phyloP scores from a whole-genome alignment of 2,113 vertebrate genomes.

The Dromiciops gliroides region DNA sequence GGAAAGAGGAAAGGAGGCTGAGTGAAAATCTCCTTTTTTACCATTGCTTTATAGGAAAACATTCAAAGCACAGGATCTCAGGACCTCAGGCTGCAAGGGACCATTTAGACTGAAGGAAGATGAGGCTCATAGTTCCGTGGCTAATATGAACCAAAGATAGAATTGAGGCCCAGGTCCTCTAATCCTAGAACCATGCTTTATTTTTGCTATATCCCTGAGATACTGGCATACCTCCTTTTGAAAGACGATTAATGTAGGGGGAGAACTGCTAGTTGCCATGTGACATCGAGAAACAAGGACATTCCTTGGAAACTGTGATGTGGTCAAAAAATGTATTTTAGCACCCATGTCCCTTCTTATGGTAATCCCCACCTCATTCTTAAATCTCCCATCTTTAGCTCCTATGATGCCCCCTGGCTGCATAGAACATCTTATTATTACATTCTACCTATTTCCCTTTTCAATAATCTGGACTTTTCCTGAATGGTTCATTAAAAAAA shows the following conservation, averaged over 20 bases:
- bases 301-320: neutral
- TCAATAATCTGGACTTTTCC: neutral
- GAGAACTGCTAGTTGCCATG: neutral
- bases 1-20: constrained; percentile 3
- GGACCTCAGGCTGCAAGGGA: neutral
- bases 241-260: neutral
- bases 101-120: neutral
- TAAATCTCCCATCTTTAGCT: neutral
- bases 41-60: neutral
- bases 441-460: neutral
- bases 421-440: neutral
- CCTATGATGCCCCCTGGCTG: neutral
- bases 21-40: neutral
- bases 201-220: neutral
- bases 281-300: neutral
- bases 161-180: neutral
- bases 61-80: accelerated
- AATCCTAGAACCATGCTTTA: neutral
- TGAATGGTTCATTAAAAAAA: neutral
- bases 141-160: neutral
- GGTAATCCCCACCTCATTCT: neutral
- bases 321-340: neutral
- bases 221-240: neutral
- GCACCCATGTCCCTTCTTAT: neutral
- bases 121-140: neutral